Conservation (phyloP, 2,888 invertebrate genomes). For the Incurvaria masculella region DNA sequence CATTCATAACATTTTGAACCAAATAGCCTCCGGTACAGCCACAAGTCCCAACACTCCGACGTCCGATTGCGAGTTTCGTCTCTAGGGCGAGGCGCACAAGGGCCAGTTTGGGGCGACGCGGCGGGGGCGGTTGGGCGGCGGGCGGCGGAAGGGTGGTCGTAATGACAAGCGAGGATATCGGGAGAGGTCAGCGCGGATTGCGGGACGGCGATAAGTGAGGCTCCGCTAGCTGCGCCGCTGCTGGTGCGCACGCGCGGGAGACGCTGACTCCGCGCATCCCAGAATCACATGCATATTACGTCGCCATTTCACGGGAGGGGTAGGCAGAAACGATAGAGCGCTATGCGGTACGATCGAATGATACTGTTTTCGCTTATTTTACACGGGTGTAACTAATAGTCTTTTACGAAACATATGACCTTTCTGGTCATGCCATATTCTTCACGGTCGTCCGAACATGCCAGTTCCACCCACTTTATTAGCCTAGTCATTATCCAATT, state of each 20-base stretch:
- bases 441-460: too few relatives aligned
- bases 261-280: too few relatives aligned
- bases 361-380: too few relatives aligned
- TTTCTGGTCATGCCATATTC: too few relatives aligned
- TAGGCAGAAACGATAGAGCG: too few relatives aligned
- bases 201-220: constrained; percentile 22
- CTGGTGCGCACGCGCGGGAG: neutral
- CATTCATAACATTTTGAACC: neutral
- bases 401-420: too few relatives aligned
- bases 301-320: too few relatives aligned
- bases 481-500: too few relatives aligned
- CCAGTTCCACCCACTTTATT: too few relatives aligned
- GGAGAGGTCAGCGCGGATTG: constrained; percentile 53
- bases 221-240: neutral
- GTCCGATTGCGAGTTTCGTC: neutral
- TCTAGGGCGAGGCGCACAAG: neutral
- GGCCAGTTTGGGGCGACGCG: neutral
- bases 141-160: neutral
- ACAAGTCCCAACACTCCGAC: neutral
- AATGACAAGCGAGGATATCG: constrained; percentile 38
- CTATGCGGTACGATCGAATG: too few relatives aligned
- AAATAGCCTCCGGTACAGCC: neutral
- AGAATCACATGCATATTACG: too few relatives aligned
- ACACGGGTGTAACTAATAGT: too few relatives aligned
- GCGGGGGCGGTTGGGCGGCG: neutral